A percentile compares a stretch with the other conserved stretches of the same genome.
These are phyloP conservation scores for Ephestia elutella DNA, from an alignment of 1,140 invertebrate genomes.

Conservation along the genomic window DNA sequence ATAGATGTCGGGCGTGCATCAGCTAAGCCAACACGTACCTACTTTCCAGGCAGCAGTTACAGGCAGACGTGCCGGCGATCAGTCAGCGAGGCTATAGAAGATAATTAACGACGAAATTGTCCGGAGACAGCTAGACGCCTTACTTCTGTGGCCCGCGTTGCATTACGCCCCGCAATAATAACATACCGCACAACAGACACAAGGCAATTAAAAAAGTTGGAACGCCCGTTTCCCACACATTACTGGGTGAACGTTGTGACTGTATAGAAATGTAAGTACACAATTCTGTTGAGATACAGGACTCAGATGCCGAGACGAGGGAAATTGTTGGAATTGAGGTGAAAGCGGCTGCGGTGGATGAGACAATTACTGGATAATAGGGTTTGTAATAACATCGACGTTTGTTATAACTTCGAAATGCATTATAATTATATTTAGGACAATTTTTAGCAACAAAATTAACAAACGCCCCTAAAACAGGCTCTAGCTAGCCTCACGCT, in stretches of 20 bases:
- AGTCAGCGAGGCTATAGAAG: conserved; percentile 48
- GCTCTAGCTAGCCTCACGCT: conserved; percentile 47
- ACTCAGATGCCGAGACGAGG: conserved; percentile 27
- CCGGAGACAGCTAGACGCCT: conserved; percentile 67
- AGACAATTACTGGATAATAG: conserved; percentile 45
- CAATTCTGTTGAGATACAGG: conserved; percentile 27
- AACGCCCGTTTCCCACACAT: conserved; percentile 55
- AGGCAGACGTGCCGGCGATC: conserved; percentile 49
- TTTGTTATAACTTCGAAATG: conserved; percentile 23
- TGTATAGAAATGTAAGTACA: conserved; percentile 32
- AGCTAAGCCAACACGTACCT: conserved; percentile 32
- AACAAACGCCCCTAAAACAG: conserved; percentile 29
- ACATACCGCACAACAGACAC: conserved; percentile 43
- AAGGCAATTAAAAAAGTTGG: conserved; percentile 56
- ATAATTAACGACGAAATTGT: conserved; percentile 69
- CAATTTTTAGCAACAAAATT: conserved; percentile 23
- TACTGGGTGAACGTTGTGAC: conserved; percentile 41
- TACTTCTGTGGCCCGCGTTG: conserved; percentile 57
- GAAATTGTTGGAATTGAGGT: conserved; percentile 53
- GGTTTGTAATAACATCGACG: conserved; percentile 40
- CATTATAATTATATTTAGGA: neutral
- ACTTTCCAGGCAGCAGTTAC: conserved; percentile 50
- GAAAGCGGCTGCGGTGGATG: conserved; percentile 42
- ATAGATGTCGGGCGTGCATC: conserved; percentile 31
- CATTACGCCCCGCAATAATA: conserved; percentile 60